Evolutionary conservation across 2,888 invertebrate species (phyloP), one percentile per base, ranked within the genome.

Genomic region (Falcaria lacertinaria): DNA sequence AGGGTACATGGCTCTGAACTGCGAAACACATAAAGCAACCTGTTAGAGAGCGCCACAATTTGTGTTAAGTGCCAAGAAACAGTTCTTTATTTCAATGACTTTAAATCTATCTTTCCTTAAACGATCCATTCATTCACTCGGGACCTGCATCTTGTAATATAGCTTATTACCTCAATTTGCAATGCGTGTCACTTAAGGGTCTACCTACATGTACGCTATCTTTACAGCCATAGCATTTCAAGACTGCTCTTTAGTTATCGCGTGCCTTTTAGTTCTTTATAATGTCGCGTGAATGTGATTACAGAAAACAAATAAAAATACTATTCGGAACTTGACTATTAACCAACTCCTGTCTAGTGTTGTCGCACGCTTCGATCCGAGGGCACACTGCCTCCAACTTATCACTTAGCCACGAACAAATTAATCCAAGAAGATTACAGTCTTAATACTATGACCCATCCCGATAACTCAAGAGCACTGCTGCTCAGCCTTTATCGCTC

Each of bases 351-450:
- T 54, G 53, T 47, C 40, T 56, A 57, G 64, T 61, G 63, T 64
- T 64, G 68, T 70, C 64, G 70, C 60, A 75, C 77, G 72, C 77
- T 77, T 72, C 54, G 64, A 73, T 69, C 67, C 65, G 56, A 59
- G 57, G 50, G 56, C 56, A 41, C 66, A 58, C 63, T 54, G 52
- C 44, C 47, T 57, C 77, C 69, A 83, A 86, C 84, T 86, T 83
- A 84, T 86, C 80, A 84, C 82, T 81, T 82, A 82, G 73, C 76
- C 72, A 69, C 71, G 69, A 76, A 80, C 80, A 75, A 83, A 85
- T 87, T 83, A 87, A 85, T 87, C 80, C 77, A 68, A 69, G 70
- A 69, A 82, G 80, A 81, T 80, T 75, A 78, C 75, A 58, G 76
- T 70, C 74, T 75, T 75, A 76, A 74, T 78, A 78, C 74, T 71